These are phyloP conservation scores for Coenonympha arcania DNA, from an alignment of 2,888 invertebrate species.

Conservation along the genomic window DNA sequence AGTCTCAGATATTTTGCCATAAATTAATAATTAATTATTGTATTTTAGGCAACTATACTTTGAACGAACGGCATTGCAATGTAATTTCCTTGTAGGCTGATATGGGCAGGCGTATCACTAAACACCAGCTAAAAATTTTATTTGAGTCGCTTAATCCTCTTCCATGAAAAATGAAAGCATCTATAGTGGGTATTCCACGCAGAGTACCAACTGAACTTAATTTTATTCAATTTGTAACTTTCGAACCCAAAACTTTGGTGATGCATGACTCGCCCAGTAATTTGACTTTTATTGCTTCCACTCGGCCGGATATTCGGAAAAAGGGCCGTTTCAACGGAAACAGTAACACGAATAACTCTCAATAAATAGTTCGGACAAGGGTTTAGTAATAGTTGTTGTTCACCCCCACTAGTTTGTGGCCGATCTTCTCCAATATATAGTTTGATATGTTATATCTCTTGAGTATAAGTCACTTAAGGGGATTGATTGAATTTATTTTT, in stretches of 20 bases:
- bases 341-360: conserved; percentile 18
- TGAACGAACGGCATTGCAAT: too few relatives aligned
- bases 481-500: too few relatives aligned
- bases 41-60: too few relatives aligned
- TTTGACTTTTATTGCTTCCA: conserved; percentile 67
- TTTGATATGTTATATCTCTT: not conserved
- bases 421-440: not conserved
- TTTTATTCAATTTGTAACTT: conserved; percentile 71
- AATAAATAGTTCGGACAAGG: conserved; percentile 11
- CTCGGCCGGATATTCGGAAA: conserved; percentile 27
- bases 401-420: conserved; percentile 5
- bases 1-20: too few relatives aligned
- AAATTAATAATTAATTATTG: too few relatives aligned
- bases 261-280: conserved; percentile 67
- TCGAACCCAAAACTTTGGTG: conserved; percentile 67
- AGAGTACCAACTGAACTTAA: conserved; percentile 43
- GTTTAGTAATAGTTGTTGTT: conserved; percentile 10
- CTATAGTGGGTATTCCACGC: not conserved
- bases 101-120: too few relatives aligned
- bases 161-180: too few relatives aligned
- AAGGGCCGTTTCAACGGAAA: conserved; percentile 45
- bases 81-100: too few relatives aligned
- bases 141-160: not conserved
- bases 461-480: not conserved
- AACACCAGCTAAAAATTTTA: not conserved